Percentiles rank a stretch among this genome's conserved stretches.
These are phyloP conservation scores for Mamestra brassicae DNA, from an alignment of 2,888 invertebrate species.

Conservation along the genomic window DNA sequence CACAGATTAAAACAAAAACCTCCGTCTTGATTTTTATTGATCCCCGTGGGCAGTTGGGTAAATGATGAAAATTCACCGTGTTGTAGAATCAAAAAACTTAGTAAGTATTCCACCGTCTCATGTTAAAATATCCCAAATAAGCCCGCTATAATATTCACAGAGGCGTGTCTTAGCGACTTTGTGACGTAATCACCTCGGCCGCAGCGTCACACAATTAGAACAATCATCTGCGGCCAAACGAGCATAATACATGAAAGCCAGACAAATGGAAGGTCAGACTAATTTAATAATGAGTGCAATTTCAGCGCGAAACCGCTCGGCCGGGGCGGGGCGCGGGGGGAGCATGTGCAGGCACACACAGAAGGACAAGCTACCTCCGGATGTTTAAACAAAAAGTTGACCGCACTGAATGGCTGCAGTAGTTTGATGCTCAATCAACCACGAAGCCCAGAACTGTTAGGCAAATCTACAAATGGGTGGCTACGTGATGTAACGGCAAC, in stretches of 20 bases:
- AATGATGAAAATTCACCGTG: too few species aligned
- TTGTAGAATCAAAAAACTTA: too few species aligned
- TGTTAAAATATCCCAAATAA: too few species aligned
- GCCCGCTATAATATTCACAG: constrained; percentile 3
- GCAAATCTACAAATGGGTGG: not conserved
- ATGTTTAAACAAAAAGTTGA: too few species aligned
- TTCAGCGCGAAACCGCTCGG: constrained; percentile 29
- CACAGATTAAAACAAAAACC: too few species aligned
- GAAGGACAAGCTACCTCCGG: constrained; percentile 9
- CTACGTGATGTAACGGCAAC: too few species aligned
- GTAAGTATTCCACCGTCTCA: too few species aligned
- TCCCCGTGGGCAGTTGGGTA: too few species aligned
- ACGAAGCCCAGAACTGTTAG: not conserved
- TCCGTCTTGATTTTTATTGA: too few species aligned
- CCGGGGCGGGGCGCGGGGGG: not conserved
- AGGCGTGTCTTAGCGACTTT: not conserved
- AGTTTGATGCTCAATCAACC: not conserved
- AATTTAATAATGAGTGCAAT: constrained; percentile 64
- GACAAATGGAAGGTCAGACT: constrained; percentile 58
- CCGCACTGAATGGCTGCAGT: too few species aligned
- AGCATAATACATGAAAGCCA: constrained; percentile 47
- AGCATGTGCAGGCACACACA: not conserved
- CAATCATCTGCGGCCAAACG: constrained; percentile 25
- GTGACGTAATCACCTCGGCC: constrained; percentile 13
- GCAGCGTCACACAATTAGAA: constrained; percentile 9